phyloP scores from a whole-genome alignment of 35 echinoderm and acorn worm species.

The Anneissia japonica region DNA sequence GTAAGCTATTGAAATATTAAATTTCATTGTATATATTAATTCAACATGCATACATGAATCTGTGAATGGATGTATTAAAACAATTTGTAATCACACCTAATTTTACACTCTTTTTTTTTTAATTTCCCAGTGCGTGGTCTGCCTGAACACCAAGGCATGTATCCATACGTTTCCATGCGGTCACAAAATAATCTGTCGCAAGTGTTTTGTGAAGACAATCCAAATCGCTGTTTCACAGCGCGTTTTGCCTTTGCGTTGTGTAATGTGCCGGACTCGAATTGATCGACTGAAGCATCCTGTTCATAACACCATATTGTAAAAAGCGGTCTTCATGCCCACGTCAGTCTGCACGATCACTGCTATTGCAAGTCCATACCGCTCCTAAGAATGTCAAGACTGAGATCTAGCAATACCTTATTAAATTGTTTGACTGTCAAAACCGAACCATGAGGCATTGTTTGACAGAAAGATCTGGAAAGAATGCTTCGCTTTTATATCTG shows the following conservation, averaged over 20 bases:
- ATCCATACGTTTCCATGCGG: conserved; percentile 85
- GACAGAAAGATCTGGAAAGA: too few relatives aligned
- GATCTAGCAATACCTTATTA: not conserved
- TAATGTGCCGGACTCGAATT: conserved; percentile 81
- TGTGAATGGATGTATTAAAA: too few relatives aligned
- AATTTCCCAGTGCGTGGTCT: conserved; percentile 84
- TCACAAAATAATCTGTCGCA: conserved; percentile 80
- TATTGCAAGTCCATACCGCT: not conserved
- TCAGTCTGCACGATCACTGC: too few relatives aligned
- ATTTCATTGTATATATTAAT: too few relatives aligned
- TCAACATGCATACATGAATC: too few relatives aligned
- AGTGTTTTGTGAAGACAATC: conserved; percentile 94
- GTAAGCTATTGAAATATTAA: too few relatives aligned
- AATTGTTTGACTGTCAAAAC: too few relatives aligned
- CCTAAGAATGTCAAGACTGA: not conserved
- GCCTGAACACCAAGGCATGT: conserved; percentile 66
- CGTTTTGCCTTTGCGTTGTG: conserved; percentile 80
- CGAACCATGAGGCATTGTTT: too few relatives aligned
- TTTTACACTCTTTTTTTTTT: conserved; percentile 11
- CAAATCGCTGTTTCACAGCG: conserved; percentile 87
- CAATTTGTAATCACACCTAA: not conserved
- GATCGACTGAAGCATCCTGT: conserved; percentile 49
- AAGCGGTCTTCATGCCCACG: too few relatives aligned
- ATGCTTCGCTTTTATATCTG: too few relatives aligned
- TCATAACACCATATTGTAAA: not conserved